These are phyloP conservation scores for Rhegmatorhina hoffmannsi DNA, from an alignment of 2,113 vertebrate genomes.

Conservation along the genomic window DNA sequence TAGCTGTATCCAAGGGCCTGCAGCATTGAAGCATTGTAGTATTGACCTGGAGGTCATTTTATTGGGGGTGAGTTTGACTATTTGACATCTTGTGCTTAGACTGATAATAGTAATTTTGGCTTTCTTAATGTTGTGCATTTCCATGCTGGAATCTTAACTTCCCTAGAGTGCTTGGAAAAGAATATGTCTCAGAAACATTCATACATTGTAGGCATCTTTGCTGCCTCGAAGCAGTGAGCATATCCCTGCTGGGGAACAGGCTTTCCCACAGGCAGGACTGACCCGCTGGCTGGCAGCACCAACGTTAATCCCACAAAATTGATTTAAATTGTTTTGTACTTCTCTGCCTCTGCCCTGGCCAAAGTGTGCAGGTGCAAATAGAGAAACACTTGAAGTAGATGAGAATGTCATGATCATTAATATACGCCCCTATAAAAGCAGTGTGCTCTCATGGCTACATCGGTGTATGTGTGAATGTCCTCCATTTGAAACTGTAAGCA, in stretches of 20 bases:
- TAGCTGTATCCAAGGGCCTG: neutral
- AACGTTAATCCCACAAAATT: neutral
- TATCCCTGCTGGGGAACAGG: neutral
- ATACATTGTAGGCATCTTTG: neutral
- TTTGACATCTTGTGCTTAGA: neutral
- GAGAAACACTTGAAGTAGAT: neutral
- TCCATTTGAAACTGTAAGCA: neutral
- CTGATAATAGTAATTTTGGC: neutral
- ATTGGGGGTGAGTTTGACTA: neutral
- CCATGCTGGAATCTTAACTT: conserved; percentile 7
- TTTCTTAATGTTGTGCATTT: neutral
- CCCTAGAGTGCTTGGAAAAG: neutral
- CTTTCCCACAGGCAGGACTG: neutral
- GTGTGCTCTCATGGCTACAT: neutral
- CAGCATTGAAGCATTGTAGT: neutral
- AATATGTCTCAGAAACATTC: neutral
- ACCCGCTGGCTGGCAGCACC: accelerated
- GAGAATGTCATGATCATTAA: neutral
- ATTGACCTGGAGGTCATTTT: neutral
- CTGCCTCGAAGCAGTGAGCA: neutral
- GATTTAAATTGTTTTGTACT: neutral
- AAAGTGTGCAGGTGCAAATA: neutral
- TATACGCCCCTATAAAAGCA: neutral
- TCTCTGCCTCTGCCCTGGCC: neutral
- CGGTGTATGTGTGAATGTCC: neutral